Evolutionary conservation across 1,140 invertebrate genomes (phyloP), one percentile per base, ranked within the genome.

Genomic region (Trichonephila clavipes): DNA sequence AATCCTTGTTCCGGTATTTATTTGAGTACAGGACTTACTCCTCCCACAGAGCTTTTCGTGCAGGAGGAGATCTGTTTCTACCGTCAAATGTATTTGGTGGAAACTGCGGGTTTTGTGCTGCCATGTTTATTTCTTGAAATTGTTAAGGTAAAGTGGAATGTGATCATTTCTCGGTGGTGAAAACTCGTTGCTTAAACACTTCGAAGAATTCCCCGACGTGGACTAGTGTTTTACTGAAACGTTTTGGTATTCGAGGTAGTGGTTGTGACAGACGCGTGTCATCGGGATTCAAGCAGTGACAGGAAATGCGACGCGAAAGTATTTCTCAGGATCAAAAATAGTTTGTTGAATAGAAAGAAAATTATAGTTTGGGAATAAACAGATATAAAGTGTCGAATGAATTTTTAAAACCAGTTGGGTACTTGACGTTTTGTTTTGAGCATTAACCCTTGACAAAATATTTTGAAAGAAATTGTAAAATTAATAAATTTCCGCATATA

Each of bases 1-100:
- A 58, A 83, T 83, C 82, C 82, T 85, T n/a, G 21, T 85, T 24
- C 51, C 14, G 58, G 83, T 85, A 85, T 85, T 85, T 85, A 85
- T 85, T 85, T 85, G 51, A 51, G 28, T 18, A 5, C 14, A 19
- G 18, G 72, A 6, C 28, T 77, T 40, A 2, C 19, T 21, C 16
- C 62, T 64, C 62, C 62, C 21, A 21, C 62, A 6, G 16, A 19
- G 28, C 72, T 40, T 28, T 77, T 18, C 72, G 72, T 77, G 72
- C 72, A 18, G 14, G 10, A 18, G 34, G 72, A 18, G 72, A 77
- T 77, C 58, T 12, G 83, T 85, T 61, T 59, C 51, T 19, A 5
- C 21, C 51, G 51, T 24, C 83, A 85, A 85, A 85, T n/a, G 59
- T 51, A 85, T 85, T 85, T 85, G 83, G 59, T 85, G 44, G 83